Evolutionary conservation across 1,140 invertebrate genomes (phyloP).

Genomic region (Leptinotarsa undecemlineata): DNA sequence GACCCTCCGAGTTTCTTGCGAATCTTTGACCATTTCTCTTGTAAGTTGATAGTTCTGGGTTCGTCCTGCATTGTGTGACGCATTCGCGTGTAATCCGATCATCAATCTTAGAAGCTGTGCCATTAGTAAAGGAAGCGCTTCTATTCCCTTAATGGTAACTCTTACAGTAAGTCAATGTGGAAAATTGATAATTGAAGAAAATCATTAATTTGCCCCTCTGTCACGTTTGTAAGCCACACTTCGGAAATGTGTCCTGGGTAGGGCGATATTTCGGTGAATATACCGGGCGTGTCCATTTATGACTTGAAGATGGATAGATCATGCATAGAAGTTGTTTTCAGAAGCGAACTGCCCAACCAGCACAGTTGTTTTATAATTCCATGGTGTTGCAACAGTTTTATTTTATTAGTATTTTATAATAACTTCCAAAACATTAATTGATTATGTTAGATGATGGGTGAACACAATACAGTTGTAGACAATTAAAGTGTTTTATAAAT

Average conservation of each 20-base stretch:
- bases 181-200: conserved; percentile 43
- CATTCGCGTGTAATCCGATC: conserved; percentile 45
- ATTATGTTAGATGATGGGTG: too few relatives aligned
- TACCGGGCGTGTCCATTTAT: too few relatives aligned
- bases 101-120: conserved; percentile 44
- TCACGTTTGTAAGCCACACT: conserved; percentile 22
- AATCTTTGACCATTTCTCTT: conserved; percentile 27
- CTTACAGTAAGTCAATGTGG: conserved; percentile 42
- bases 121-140: conserved; percentile 44
- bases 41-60: conserved; percentile 19
- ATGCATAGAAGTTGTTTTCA: too few relatives aligned
- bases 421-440: too few relatives aligned
- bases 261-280: neutral
- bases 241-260: neutral
- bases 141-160: conserved; percentile 41
- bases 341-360: too few relatives aligned
- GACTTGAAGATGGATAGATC: too few relatives aligned
- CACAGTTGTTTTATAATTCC: too few relatives aligned
- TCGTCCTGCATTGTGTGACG: conserved; percentile 31
- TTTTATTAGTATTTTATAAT: too few relatives aligned
- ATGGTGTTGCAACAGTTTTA: too few relatives aligned
- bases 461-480: too few relatives aligned
- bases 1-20: conserved; percentile 7
- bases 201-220: conserved; percentile 28
- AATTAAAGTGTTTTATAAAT: too few relatives aligned